Conservation (phyloP, 2,113 vertebrate genomes). For the Columbina picui region DNA sequence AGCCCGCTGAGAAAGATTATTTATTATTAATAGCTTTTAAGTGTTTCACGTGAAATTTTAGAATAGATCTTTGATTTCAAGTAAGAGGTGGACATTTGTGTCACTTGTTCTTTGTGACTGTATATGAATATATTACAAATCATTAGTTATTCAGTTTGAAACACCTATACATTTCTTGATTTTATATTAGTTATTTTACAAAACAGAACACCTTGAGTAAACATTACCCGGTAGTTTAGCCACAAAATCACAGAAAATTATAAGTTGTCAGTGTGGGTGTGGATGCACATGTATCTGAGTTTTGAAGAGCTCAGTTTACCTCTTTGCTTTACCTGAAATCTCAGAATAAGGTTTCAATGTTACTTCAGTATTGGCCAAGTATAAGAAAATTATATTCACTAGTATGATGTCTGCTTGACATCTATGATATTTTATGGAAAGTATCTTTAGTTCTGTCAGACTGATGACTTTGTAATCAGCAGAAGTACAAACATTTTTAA, state of each 20-base stretch:
- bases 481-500: neutral
- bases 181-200: neutral
- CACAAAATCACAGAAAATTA: neutral
- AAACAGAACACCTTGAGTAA: neutral
- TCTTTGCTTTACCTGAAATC: neutral
- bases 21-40: neutral
- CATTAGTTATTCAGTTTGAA: neutral
- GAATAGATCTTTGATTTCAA: neutral
- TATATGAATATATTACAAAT: neutral
- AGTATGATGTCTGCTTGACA: neutral
- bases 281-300: neutral
- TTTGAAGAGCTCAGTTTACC: neutral
- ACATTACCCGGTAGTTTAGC: neutral
- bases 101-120: neutral
- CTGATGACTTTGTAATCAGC: neutral
- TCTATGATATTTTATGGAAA: neutral
- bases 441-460: neutral
- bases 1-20: neutral
- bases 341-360: neutral
- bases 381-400: neutral
- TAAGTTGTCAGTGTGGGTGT: neutral
- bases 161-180: neutral
- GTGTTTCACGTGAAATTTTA: neutral
- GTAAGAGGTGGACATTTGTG: neutral
- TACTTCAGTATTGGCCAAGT: neutral